A percentile compares a stretch with the other conserved stretches of the same genome.
These are phyloP conservation scores for Sinhomidia bicolor DNA, from an alignment of 2,888 invertebrate species.

Conservation along the genomic window DNA sequence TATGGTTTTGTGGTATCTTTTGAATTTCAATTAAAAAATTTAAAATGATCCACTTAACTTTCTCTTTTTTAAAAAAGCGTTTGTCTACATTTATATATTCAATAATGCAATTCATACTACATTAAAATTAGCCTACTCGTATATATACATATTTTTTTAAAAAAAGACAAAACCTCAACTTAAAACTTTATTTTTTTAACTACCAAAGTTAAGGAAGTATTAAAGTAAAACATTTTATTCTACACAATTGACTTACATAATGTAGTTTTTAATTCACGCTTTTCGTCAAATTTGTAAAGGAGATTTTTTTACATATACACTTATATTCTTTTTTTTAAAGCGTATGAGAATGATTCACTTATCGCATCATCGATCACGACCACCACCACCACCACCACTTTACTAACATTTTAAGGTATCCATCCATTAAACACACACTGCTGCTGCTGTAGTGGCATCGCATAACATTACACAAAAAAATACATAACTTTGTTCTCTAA, in stretches of 20 bases:
- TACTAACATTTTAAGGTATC: no score
- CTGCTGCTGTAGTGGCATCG: no score
- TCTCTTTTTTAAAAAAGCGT: conserved; percentile 17
- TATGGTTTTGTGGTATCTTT: neutral
- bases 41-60: neutral
- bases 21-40: neutral
- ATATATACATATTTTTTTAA: neutral
- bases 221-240: neutral
- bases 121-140: neutral
- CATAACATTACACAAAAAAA: no score
- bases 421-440: no score
- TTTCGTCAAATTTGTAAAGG: neutral
- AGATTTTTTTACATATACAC: neutral
- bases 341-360: conserved; percentile 32
- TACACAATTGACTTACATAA: neutral
- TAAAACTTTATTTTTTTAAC: neutral
- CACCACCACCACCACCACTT: neutral
- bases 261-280: conserved; percentile 13
- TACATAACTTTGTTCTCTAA: neutral
- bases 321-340: no score
- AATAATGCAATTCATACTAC: no score
- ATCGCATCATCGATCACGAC: conserved; percentile 61
- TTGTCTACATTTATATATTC: neutral
- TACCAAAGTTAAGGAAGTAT: conserved; percentile 19
- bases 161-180: neutral